A percentile compares a stretch with the other conserved stretches of the same genome.
Conservation (phyloP, 2,797 vertebrate genomes). For the Anguilla megastoma region DNA sequence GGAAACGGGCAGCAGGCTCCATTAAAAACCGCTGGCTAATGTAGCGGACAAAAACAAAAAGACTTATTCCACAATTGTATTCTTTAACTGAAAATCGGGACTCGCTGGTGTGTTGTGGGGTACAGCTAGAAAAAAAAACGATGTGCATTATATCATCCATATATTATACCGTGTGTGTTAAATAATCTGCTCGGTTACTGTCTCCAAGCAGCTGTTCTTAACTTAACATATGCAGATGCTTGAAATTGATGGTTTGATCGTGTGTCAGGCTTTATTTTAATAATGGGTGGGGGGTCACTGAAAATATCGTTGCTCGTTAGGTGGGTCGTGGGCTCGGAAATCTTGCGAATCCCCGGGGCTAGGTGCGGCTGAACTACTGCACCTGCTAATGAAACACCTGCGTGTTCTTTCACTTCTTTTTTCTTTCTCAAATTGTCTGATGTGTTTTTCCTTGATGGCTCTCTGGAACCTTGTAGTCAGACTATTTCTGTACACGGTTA, state of each 20-base stretch:
- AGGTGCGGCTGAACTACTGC: neutral
- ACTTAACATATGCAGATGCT: neutral
- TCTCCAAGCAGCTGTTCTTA: neutral
- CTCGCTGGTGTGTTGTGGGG: neutral
- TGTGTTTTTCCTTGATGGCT: neutral
- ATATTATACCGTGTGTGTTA: too few species aligned
- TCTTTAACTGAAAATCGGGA: neutral
- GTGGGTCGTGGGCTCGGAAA: neutral
- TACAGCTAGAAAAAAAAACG: neutral
- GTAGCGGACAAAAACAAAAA: too few species aligned
- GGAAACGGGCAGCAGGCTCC: neutral
- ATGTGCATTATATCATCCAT: neutral
- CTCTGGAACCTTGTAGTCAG: neutral
- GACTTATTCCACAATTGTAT: too few species aligned
- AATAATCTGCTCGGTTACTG: neutral
- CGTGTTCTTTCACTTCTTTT: neutral
- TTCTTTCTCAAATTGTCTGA: neutral
- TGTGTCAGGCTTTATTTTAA: neutral
- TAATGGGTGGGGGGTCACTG: neutral
- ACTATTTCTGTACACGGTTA: neutral
- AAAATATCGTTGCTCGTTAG: neutral
- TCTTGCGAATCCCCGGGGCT: neutral
- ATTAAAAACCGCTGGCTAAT: neutral
- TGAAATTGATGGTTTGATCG: neutral
- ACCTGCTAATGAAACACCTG: conserved; percentile 7